Percentiles rank a stretch among this genome's conserved stretches.
Conservation (phyloP, 2,113 vertebrate species). For the Paramormyrops kingsleyae region DNA sequence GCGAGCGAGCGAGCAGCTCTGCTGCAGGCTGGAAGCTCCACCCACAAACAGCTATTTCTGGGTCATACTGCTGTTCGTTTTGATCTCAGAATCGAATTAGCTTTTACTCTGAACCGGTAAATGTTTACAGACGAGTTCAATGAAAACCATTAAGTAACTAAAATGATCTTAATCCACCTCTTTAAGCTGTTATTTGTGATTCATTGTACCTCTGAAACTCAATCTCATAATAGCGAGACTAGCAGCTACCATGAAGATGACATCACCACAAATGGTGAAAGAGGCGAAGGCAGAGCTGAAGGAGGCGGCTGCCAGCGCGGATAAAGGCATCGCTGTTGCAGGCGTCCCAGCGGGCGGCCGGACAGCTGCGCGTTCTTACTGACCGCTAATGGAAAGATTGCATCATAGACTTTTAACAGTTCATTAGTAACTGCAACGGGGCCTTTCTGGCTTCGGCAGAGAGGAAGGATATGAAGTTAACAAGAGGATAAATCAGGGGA, state of each 20-base stretch:
- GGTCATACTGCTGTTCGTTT: background rate
- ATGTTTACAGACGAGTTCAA: background rate
- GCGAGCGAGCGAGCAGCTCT: background rate
- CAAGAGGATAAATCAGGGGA: background rate
- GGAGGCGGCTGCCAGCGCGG: background rate
- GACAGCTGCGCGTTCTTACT: background rate
- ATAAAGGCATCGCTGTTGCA: background rate
- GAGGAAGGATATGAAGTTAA: background rate
- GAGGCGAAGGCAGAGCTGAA: background rate
- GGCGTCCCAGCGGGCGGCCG: background rate
- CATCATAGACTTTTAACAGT: conserved; percentile 4
- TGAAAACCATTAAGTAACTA: background rate
- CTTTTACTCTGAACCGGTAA: background rate
- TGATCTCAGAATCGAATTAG: background rate
- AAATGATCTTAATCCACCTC: background rate
- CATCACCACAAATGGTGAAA: background rate
- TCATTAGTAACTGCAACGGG: background rate
- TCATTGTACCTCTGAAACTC: background rate
- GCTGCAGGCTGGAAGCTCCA: background rate
- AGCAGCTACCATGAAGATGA: background rate
- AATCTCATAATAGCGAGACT: background rate
- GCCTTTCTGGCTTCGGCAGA: background rate
- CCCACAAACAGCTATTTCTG: background rate
- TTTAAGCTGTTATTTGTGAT: background rate
- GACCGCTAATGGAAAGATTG: background rate